phyloP scores from a whole-genome alignment of 2,113 vertebrate genomes.

The Ibidorhyncha struthersii region DNA sequence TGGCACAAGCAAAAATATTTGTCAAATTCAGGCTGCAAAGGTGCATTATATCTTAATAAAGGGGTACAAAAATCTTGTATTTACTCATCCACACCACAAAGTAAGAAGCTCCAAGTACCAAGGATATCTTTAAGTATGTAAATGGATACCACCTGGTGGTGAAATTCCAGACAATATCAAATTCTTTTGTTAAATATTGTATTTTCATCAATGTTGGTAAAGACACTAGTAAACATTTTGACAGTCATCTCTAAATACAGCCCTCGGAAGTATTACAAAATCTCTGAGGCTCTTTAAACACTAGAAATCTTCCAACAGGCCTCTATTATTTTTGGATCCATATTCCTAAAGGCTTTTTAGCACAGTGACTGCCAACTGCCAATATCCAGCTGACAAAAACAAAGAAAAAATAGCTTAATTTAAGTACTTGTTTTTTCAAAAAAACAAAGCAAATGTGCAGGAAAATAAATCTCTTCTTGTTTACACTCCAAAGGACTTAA shows the following conservation, averaged over 20 bases:
- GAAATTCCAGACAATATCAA: not conserved
- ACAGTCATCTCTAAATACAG: not conserved
- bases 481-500: not conserved
- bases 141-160: not conserved
- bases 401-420: not conserved
- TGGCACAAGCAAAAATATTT: not conserved
- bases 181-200: not conserved
- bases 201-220: not conserved
- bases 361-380: not conserved
- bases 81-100: not conserved
- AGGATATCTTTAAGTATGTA: not conserved
- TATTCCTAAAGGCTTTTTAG: not conserved
- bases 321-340: not conserved
- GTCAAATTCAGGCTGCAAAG: not conserved
- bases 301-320: not conserved
- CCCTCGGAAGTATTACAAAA: not conserved
- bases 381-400: constrained; percentile 9
- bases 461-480: not conserved
- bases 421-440: not conserved
- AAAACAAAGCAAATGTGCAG: not conserved
- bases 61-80: not conserved
- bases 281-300: not conserved
- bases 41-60: not conserved
- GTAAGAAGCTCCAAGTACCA: not conserved
- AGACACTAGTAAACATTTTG: not conserved